Evolutionary conservation across 2,797 vertebrate species (phyloP).

Genomic region (Myripristis murdjan): DNA sequence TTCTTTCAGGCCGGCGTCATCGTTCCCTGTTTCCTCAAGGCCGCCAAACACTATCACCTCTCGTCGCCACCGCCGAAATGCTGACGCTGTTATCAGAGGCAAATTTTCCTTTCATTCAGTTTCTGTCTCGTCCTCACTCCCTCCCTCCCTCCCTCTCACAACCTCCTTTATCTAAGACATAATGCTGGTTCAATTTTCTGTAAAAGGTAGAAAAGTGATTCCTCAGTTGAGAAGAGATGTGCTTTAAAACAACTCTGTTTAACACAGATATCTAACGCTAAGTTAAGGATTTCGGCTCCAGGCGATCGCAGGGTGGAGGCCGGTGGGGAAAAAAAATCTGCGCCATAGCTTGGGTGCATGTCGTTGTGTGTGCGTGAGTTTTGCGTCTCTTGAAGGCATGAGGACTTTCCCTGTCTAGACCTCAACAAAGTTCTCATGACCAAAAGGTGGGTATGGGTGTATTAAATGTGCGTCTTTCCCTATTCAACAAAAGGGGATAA

Average conservation of each 20-base stretch:
- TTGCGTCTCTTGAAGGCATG: slow-evolving; percentile 12
- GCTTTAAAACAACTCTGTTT: too few species aligned
- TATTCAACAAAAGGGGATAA: slow-evolving; percentile 37
- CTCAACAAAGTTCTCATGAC: slow-evolving; percentile 56
- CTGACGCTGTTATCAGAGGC: neutral
- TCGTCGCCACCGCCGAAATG: slow-evolving; percentile 12
- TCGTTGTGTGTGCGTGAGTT: slow-evolving; percentile 31
- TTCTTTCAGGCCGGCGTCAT: neutral
- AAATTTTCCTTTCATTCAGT: neutral
- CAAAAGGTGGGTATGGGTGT: slow-evolving; percentile 1
- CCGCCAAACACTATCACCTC: slow-evolving; percentile 12
- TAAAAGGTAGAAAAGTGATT: too few species aligned
- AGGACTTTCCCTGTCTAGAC: slow-evolving; percentile 32
- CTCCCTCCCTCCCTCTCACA: too few species aligned
- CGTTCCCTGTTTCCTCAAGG: slow-evolving; percentile 40
- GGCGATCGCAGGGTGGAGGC: neutral
- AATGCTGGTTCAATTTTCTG: too few species aligned
- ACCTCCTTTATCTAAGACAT: too few species aligned
- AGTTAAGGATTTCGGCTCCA: too few species aligned
- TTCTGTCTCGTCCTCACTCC: too few species aligned
- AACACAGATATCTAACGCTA: too few species aligned
- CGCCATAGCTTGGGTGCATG: slow-evolving; percentile 2
- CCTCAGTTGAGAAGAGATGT: too few species aligned
- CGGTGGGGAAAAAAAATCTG: neutral
- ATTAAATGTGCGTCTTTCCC: slow-evolving; percentile 40